Evolutionary conservation across 2,888 invertebrate species (phyloP).

Genomic region (Clistopyga incitator): DNA sequence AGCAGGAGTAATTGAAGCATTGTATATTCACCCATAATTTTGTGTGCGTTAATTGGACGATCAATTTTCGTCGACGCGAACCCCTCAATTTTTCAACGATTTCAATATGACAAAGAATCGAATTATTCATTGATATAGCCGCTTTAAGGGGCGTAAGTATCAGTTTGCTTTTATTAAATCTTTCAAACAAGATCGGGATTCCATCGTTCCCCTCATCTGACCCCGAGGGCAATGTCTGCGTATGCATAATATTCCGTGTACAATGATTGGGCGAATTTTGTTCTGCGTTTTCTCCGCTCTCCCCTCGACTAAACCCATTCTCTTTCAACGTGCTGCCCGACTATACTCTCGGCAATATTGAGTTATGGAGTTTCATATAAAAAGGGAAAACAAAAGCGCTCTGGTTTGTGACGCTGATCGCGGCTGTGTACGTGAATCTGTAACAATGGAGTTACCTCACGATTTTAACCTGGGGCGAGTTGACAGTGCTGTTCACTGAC

Average conservation of each 20-base stretch:
- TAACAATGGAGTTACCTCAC: conserved; percentile 57
- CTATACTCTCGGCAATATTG: conserved; percentile 38
- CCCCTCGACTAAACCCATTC: conserved; percentile 37
- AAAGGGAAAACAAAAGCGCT: conserved; percentile 35
- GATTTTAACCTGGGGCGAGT: conserved; percentile 43
- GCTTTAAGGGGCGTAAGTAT: neutral
- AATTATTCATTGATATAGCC: conserved; percentile 4
- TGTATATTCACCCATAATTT: too few species aligned
- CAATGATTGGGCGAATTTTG: conserved; percentile 39
- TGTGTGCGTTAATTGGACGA: too few species aligned
- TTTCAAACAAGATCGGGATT: conserved; percentile 39
- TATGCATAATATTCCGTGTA: neutral
- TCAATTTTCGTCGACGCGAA: neutral
- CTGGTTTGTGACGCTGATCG: conserved; percentile 23
- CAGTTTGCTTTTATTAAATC: conserved; percentile 9
- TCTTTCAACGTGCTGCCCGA: conserved; percentile 18
- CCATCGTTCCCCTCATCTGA: neutral
- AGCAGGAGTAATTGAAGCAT: too few species aligned
- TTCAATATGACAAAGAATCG: conserved; percentile 22
- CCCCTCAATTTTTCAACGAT: neutral
- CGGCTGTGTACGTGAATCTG: conserved; percentile 45
- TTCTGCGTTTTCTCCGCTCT: conserved; percentile 5
- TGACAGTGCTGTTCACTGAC: conserved; percentile 21
- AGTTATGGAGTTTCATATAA: conserved; percentile 48
- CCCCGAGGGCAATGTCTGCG: conserved; percentile 12